Base-by-base conservation (phyloP, 1,140 invertebrate genomes). In the Ostrea denselamellosa region DNA sequence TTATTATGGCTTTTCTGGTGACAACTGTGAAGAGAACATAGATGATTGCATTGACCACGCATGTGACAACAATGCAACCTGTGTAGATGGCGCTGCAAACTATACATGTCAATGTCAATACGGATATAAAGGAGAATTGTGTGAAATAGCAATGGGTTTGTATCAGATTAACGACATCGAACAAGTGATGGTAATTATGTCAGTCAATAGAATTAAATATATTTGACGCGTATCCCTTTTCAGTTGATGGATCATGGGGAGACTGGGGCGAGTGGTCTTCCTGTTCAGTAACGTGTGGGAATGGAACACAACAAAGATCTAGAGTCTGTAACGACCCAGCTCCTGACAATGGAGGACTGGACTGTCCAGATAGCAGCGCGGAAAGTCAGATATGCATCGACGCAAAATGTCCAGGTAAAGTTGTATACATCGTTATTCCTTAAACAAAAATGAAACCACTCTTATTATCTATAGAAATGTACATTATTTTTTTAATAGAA, bases 21-120 rank as follows among this genome's bases (percentile, higher is more conserved):
- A 97, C 92, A 96, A 98, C 0, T 99, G 98, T 93, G 98, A 98
- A 92, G 97, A 98, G 0, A 97, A 98, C 92, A 98, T 98, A 97
- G 86, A 92, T 54, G 87, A 90, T 8, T 93, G 92, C 85, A 22
- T 56, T 8, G 53, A 34, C 28, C 65, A 95, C 96, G 56, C 96
- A 97, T 93, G 92, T 85, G 85, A 90, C 54, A 91, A 92, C 65
- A 90, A 90, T 68, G 92, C 88, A 52, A 91, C 86, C 8, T 93
- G 92, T 89, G 54, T 62, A 8, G 89, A 91, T 87, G 81, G 58
- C 22, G 58, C 87, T 9, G 83, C 83, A 71, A 90, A 86, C 4
- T 91, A 90, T 62, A 68, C 56, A 0, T 93, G 91, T 88, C 8
- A n/a, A 25, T 93, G 93, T 88, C 14, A 44, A 10, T n/a, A 14